Evolutionary conservation across 2,113 vertebrate species (phyloP), one percentile per base, ranked within the genome.

Genomic region (Actenoides lindsayi): DNA sequence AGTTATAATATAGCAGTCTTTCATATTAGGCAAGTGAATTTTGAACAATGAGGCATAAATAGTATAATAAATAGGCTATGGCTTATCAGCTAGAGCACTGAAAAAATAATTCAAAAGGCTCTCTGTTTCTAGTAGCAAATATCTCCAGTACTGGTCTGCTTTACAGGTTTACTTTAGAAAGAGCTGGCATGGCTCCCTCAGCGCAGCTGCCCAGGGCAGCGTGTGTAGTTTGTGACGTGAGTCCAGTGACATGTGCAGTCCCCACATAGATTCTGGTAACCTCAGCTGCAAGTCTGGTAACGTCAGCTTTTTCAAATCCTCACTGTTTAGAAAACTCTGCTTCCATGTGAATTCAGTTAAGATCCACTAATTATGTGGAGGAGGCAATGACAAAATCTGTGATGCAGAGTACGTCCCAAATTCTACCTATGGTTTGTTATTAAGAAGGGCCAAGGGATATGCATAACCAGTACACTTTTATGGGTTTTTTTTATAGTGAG

Each of bases 41-140:
- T 96, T 97, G 87, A 97, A 97, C 96, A 94, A 87, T 94, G 82
- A 96, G 89, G 83, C 94, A 95, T 96, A 97, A 98, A 95, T 95
- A 94, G 33, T 96, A 82, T 90, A 97, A 96, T 96, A 97, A 97
- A 97, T 84, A 95, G 73, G 88, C 63, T 74, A 62, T 90, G 77
- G 78, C 97, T 97, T 97, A 97, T 95, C 94, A 97, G 95, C 78
- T 92, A 85, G 83, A 95, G 89, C 90, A 93, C 27, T 69, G 59
- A 76, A 90, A 75, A 93, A 96, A 67, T 93, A 94, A 97, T 97
- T 94, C 71, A 82, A 59, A 96, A 78, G 50, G 59, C 89, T 97
- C 96, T 78, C 63, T 70, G 51, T 91, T 97, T 96, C 83, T 94
- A 83, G 75, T 83, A 79, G 89, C 83, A 92, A 91, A 62, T 83